Percentiles rank a stretch among this genome's conserved stretches.
Conservation (phyloP, 1,140 invertebrate genomes). For the Hestina assimilis region DNA sequence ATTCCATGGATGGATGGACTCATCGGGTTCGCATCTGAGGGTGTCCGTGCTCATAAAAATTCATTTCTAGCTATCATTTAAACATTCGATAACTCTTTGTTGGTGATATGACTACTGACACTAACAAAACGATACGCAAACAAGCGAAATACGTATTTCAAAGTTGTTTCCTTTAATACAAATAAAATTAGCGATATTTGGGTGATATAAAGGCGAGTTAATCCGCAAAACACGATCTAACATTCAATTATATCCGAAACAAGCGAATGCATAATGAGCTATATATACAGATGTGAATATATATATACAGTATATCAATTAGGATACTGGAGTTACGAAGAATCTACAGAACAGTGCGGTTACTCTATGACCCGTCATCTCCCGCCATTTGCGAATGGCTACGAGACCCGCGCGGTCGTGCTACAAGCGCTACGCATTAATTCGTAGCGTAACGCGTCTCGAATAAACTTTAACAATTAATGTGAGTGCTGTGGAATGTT, state of each 20-base stretch:
- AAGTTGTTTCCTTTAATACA: no score
- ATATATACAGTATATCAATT: slow-evolving; percentile 4
- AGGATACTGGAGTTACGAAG: slow-evolving; percentile 4
- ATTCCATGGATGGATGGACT: no score
- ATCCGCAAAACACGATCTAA: slow-evolving; percentile 32
- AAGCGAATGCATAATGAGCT: slow-evolving; percentile 37
- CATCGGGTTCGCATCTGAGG: no score
- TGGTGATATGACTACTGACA: no score
- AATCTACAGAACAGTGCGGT: neutral
- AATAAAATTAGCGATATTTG: no score
- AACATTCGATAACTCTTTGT: no score
- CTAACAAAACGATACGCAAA: no score
- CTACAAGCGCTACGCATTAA: slow-evolving; percentile 27
- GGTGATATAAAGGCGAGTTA: slow-evolving; percentile 41
- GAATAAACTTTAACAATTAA: slow-evolving; percentile 28
- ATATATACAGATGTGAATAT: neutral
- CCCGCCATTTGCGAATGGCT: slow-evolving; percentile 28
- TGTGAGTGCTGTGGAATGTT: slow-evolving; percentile 36
- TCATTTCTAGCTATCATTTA: no score
- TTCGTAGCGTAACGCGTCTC: slow-evolving; percentile 14
- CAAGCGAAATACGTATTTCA: no score
- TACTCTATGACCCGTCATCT: slow-evolving; percentile 12
- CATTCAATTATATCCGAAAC: slow-evolving; percentile 50
- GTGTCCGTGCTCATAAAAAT: no score
- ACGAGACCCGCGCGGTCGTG: slow-evolving; percentile 30